Conservation (phyloP, 2,797 vertebrate genomes). For the Gymnodraco acuticeps region DNA sequence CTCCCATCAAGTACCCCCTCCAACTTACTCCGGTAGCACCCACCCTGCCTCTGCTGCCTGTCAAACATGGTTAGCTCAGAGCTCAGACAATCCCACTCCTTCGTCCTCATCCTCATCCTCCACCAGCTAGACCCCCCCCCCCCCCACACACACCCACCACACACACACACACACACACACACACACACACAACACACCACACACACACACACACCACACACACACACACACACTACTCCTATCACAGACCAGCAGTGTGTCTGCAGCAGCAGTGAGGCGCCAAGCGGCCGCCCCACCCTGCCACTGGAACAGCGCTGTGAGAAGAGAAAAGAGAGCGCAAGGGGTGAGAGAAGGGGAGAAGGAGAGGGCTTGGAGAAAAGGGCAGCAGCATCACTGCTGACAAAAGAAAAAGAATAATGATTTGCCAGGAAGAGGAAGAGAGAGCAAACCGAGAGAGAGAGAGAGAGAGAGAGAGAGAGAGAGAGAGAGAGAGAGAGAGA, state of each 20-base stretch:
- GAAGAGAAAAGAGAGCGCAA: slow-evolving; percentile 48
- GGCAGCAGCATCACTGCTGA: slow-evolving; percentile 74
- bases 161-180: neutral
- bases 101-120: slow-evolving; percentile 52
- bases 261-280: slow-evolving; percentile 68
- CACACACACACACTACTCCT: slow-evolving; percentile 35
- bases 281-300: slow-evolving; percentile 73
- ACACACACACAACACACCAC: neutral
- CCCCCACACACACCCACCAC: neutral
- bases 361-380: slow-evolving; percentile 60
- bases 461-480: slow-evolving; percentile 29
- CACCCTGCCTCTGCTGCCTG: slow-evolving; percentile 68
- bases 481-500: slow-evolving; percentile 38
- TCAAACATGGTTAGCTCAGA: slow-evolving; percentile 83
- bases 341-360: slow-evolving; percentile 9
- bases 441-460: neutral
- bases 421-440: slow-evolving; percentile 65
- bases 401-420: slow-evolving; percentile 77
- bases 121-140: slow-evolving; percentile 13
- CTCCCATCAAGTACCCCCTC: slow-evolving; percentile 36
- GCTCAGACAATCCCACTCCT: slow-evolving; percentile 36
- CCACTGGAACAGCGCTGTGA: slow-evolving; percentile 56
- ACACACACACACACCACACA: slow-evolving; percentile 10
- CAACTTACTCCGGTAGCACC: slow-evolving; percentile 34
- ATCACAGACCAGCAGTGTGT: slow-evolving; percentile 60